Conservation (phyloP, 2,797 vertebrate genomes). For the Hemibagrus guttatus region DNA sequence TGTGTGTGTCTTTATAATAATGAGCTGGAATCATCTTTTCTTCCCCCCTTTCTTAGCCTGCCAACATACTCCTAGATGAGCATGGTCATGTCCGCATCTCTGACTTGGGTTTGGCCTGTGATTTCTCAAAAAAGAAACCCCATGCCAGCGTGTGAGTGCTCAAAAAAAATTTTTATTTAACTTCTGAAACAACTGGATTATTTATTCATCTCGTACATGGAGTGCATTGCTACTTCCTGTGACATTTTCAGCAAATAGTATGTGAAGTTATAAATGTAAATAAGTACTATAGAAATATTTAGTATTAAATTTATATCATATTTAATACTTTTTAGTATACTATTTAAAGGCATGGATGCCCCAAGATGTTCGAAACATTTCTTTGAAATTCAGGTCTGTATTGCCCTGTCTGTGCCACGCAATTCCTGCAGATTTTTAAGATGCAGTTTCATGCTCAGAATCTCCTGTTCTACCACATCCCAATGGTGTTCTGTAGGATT, state of each 20-base stretch:
- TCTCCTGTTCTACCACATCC: background rate
- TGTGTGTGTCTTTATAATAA: background rate
- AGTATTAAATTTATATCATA: no score
- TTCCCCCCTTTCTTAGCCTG: constrained; percentile 76
- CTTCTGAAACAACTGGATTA: background rate
- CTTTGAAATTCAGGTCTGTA: background rate
- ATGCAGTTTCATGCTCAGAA: background rate
- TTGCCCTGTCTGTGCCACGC: background rate
- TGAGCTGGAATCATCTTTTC: background rate
- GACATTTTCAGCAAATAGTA: background rate
- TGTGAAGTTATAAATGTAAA: background rate
- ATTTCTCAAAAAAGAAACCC: constrained; percentile 98
- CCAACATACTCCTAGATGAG: constrained; percentile 95
- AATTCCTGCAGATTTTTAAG: background rate
- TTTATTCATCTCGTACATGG: background rate
- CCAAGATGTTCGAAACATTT: background rate
- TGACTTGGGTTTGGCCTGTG: constrained; percentile 93
- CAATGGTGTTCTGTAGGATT: background rate
- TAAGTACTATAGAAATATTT: no score
- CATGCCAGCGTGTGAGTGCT: constrained; percentile 91
- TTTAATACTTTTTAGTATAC: no score
- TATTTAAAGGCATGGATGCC: background rate
- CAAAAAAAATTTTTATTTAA: background rate
- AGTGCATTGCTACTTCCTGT: background rate
- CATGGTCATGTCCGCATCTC: constrained; percentile 95